Conservation (phyloP, 2,888 invertebrate species). For the Ennomos fuscantarius region DNA sequence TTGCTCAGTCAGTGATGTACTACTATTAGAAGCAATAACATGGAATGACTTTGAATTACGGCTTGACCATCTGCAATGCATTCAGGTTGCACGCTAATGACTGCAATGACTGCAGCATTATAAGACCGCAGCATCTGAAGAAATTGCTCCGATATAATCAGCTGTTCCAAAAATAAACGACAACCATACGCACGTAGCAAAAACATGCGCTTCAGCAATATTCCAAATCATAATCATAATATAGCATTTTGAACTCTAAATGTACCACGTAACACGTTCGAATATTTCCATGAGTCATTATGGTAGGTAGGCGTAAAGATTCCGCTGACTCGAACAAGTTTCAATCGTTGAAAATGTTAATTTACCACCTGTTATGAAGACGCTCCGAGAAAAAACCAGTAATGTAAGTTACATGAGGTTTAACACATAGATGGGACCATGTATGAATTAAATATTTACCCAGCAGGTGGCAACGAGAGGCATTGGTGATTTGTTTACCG, state of each 20-base stretch:
- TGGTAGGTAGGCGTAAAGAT: neutral
- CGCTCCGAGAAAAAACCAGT: slow-evolving; percentile 31
- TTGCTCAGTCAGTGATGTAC: neutral
- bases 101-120: slow-evolving; percentile 9
- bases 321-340: slow-evolving; percentile 14
- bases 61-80: slow-evolving; percentile 7
- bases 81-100: slow-evolving; percentile 9
- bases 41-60: slow-evolving; percentile 8
- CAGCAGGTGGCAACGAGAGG: slow-evolving; percentile 7
- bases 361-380: slow-evolving; percentile 35
- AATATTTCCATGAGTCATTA: neutral
- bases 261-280: too few species aligned
- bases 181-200: neutral
- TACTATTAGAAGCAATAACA: slow-evolving; percentile 4
- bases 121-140: slow-evolving; percentile 1
- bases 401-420: slow-evolving; percentile 13
- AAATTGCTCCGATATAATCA: slow-evolving; percentile 1
- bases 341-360: slow-evolving; percentile 24
- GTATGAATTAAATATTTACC: slow-evolving; percentile 18
- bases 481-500: slow-evolving; percentile 2
- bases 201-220: neutral
- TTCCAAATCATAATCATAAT: too few species aligned
- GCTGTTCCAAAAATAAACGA: slow-evolving; percentile 3
- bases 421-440: slow-evolving; percentile 15
- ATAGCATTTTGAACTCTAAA: neutral